Evolutionary conservation across 2,888 invertebrate genomes (phyloP).

Genomic region (Drosophila nr. perissopoda): DNA sequence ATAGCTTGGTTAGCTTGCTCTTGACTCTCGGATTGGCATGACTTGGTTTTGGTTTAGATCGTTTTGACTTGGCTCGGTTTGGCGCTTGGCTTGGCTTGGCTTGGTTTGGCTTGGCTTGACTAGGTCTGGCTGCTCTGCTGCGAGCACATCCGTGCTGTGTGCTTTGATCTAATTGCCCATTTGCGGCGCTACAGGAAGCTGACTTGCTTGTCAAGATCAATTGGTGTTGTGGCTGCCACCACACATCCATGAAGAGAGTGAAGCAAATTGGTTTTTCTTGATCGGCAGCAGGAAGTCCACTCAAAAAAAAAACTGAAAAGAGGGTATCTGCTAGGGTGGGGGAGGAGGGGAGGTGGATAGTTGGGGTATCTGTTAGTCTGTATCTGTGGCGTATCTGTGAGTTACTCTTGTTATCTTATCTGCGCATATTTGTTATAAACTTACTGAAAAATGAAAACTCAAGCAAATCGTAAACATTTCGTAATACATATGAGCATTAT

Average conservation of each 20-base stretch:
- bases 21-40: slow-evolving; percentile 9
- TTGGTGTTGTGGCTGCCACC: slow-evolving; percentile 13
- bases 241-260: not conserved
- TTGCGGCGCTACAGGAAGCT: slow-evolving; percentile 69
- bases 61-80: not conserved
- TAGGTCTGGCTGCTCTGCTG: slow-evolving; percentile 19
- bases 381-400: slow-evolving; percentile 51
- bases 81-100: slow-evolving; percentile 4
- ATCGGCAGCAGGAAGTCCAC: slow-evolving; percentile 40
- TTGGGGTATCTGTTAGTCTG: not conserved
- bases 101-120: not conserved
- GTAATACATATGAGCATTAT: slow-evolving; percentile 67
- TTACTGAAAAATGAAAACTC: slow-evolving; percentile 69
- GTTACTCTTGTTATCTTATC: slow-evolving; percentile 68
- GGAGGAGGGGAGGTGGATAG: not conserved
- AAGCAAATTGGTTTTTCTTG: not conserved
- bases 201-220: slow-evolving; percentile 55
- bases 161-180: slow-evolving; percentile 71
- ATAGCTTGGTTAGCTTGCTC: slow-evolving; percentile 7
- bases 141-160: slow-evolving; percentile 52
- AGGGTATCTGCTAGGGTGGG: no score
- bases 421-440: slow-evolving; percentile 73
- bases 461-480: slow-evolving; percentile 80
- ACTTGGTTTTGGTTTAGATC: slow-evolving; percentile 9
- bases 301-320: slow-evolving; percentile 7